Evolutionary conservation across 2,113 vertebrate species (phyloP).

Genomic region (Petroica traversi): DNA sequence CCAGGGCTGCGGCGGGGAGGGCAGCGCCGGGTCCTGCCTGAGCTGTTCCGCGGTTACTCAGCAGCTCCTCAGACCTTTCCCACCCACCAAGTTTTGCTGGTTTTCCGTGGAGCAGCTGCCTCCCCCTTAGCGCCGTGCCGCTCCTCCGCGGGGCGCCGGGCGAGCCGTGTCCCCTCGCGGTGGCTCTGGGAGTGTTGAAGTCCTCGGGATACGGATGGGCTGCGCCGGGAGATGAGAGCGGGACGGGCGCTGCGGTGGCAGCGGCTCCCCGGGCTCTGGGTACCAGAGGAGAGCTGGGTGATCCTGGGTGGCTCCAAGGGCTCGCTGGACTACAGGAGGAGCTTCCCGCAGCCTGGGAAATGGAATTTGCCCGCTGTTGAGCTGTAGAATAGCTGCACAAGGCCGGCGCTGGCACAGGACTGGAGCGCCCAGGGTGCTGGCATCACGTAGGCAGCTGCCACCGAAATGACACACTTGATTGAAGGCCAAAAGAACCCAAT

Average conservation of each 20-base stretch:
- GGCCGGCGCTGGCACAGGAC: conserved; percentile 21
- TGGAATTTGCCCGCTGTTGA: not conserved
- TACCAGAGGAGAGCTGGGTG: not conserved
- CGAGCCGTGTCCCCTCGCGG: not conserved
- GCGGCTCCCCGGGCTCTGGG: not conserved
- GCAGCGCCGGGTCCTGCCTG: not conserved
- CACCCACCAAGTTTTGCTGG: conserved; percentile 38
- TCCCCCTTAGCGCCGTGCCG: not conserved
- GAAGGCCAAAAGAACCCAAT: conserved; percentile 64
- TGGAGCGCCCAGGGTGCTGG: conserved; percentile 31
- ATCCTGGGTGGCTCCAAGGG: not conserved
- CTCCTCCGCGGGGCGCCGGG: not conserved
- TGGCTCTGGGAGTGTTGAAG: not conserved
- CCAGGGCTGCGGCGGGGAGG: not conserved
- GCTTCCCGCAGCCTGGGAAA: not conserved
- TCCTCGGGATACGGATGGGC: not conserved
- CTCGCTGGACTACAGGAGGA: not conserved
- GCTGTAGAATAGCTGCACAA: conserved; percentile 11
- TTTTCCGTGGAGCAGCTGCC: not conserved
- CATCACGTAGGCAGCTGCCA: conserved; percentile 69
- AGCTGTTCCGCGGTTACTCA: not conserved
- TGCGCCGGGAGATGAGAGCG: not conserved
- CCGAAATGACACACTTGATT: conserved; percentile 62
- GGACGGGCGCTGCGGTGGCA: not conserved
- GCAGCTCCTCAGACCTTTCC: conserved; percentile 21